These are phyloP conservation scores for Dissostichus mawsoni DNA, from an alignment of 2,113 vertebrate genomes.

Conservation along the genomic window DNA sequence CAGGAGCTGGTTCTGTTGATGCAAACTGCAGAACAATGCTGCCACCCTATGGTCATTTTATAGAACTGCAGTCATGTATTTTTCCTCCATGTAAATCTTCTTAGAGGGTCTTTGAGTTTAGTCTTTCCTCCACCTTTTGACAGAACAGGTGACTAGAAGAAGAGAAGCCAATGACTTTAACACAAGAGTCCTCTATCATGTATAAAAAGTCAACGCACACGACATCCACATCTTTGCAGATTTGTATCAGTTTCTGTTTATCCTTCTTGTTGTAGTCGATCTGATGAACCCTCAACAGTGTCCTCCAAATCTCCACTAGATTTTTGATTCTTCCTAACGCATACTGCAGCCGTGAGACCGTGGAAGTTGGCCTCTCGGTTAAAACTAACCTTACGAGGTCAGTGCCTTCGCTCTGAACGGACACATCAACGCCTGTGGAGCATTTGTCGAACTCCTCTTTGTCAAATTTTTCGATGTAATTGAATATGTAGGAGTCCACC, in stretches of 20 bases:
- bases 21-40: not conserved
- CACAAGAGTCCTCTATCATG: not conserved
- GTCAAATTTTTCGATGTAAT: slow-evolving; percentile 44
- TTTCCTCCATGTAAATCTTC: rapidly evolving
- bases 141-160: not conserved
- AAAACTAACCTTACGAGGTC: slow-evolving; percentile 33
- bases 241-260: not conserved
- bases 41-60: slow-evolving; percentile 23
- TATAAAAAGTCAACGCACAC: not conserved
- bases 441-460: not conserved
- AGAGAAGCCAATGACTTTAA: slow-evolving; percentile 43
- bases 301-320: not conserved
- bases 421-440: not conserved
- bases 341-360: not conserved
- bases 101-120: not conserved
- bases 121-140: not conserved
- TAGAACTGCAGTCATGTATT: not conserved
- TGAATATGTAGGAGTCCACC: slow-evolving; percentile 46
- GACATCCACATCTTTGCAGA: not conserved
- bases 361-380: not conserved
- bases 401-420: not conserved
- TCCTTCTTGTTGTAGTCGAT: not conserved
- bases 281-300: slow-evolving; percentile 17
- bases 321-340: not conserved
- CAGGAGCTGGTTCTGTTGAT: not conserved